Evolutionary conservation across 2,797 vertebrate genomes (phyloP), one percentile per base, ranked within the genome.

Genomic region (Orientallactaga sibirica): DNA sequence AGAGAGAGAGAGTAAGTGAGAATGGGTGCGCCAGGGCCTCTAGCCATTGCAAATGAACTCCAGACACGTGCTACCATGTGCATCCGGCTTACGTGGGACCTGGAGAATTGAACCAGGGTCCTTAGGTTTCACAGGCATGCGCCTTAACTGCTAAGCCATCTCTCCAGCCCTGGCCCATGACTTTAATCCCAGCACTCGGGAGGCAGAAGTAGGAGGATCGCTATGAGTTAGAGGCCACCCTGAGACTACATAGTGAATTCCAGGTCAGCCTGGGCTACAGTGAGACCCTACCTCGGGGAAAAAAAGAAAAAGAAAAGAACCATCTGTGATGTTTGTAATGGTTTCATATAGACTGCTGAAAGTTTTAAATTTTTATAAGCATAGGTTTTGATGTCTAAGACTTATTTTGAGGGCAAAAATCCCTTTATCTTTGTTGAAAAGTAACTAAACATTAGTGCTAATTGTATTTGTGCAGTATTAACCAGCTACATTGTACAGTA

Each of bases 331-430:
- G 83, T 97, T 97, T 96, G 96, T 96, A 97, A 96, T 97, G 94
- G 96, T 94, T 98, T 95, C 97, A 96, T 97, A 98, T 97, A 98
- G 96, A 98, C 93, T 98, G 97, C 86, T 97, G 90, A 97, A 98
- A 97, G 91, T 98, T 98, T 98, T 96, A 98, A 98, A 97, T 98
- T 98, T 97, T 98, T 98, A 97, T 98, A 98, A 98, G 95, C 97
- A 98, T 98, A 98, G 97, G 98, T 98, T 98, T 98, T 98, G 90
- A 97, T 97, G 96, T 97, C 97, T 96, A 97, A 96, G 96, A 97
- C 96, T 98, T 97, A 96, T 96, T 97, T 90, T 92, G 71, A 81
- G 84, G 96, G 96, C 96, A 90, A 86, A 97, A 96, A 95, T 91
- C 81, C 96, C 96, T 77, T 96, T 97, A 96, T 93, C 78, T 97